Percentiles rank a stretch among this genome's conserved stretches.
Conservation (phyloP, 2,797 vertebrate genomes). For the Gambelia wislizenii region DNA sequence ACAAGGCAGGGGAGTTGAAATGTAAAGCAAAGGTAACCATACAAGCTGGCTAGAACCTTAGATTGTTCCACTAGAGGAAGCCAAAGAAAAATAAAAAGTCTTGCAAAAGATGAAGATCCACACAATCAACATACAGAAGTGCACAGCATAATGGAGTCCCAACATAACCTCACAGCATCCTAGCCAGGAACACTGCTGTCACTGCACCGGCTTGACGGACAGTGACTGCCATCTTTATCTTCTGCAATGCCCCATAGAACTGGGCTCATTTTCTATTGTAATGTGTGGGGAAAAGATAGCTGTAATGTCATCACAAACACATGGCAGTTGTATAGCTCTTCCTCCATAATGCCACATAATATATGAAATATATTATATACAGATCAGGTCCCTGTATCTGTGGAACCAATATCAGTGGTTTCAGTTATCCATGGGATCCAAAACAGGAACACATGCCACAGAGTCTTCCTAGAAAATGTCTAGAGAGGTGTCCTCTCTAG, state of each 20-base stretch:
- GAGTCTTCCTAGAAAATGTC: no score
- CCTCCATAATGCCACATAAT: neutral
- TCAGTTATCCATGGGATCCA: no score
- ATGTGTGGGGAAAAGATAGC: neutral
- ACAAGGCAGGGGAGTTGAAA: neutral
- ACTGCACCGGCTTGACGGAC: neutral
- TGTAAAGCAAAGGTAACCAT: neutral
- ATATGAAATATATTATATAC: no score
- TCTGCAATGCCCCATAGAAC: no score
- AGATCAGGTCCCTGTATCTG: no score
- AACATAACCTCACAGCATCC: neutral
- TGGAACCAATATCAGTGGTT: no score
- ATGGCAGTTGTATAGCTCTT: neutral
- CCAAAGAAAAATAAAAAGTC: neutral
- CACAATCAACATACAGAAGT: neutral
- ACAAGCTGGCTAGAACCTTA: no score
- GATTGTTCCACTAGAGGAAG: neutral
- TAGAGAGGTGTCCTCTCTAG: no score
- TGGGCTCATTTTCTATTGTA: neutral
- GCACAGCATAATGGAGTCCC: neutral
- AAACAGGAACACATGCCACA: no score
- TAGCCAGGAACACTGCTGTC: neutral
- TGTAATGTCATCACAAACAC: neutral
- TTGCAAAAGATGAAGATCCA: neutral
- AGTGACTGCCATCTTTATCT: neutral